phyloP scores from a whole-genome alignment of 2,797 vertebrate genomes.

The Gambelia wislizenii region DNA sequence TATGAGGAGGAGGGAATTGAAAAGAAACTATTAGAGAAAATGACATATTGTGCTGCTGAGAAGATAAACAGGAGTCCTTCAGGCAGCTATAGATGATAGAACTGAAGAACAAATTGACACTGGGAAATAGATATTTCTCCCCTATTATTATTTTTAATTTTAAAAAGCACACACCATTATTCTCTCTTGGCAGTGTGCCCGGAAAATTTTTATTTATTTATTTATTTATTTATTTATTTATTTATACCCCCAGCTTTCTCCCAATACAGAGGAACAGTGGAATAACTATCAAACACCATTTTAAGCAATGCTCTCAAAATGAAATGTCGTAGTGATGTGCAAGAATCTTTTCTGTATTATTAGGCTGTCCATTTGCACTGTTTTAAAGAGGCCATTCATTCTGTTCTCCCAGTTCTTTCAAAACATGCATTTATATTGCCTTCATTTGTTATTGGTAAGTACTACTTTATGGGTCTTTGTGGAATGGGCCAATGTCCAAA shows the following conservation, averaged over 20 bases:
- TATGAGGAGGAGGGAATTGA: not conserved
- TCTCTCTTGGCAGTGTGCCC: not conserved
- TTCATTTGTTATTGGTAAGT: not conserved
- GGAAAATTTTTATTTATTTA: no score
- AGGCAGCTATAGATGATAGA: not conserved
- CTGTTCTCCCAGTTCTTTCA: not conserved
- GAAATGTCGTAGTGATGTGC: not conserved
- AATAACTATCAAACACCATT: not conserved
- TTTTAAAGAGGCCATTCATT: not conserved
- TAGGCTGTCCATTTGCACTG: not conserved
- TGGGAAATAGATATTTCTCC: not conserved
- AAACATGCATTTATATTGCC: not conserved
- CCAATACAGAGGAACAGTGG: not conserved
- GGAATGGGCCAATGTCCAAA: not conserved
- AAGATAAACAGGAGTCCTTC: not conserved
- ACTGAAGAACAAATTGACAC: not conserved
- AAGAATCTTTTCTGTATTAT: not conserved
- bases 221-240: no score
- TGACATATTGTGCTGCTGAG: not conserved
- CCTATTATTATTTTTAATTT: not conserved
- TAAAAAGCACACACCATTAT: not conserved
- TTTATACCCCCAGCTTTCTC: no score
- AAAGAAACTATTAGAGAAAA: not conserved
- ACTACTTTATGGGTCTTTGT: not conserved
- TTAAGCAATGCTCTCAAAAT: not conserved